Evolutionary conservation across 2,888 invertebrate species (phyloP).

Genomic region (Ctena decussata): DNA sequence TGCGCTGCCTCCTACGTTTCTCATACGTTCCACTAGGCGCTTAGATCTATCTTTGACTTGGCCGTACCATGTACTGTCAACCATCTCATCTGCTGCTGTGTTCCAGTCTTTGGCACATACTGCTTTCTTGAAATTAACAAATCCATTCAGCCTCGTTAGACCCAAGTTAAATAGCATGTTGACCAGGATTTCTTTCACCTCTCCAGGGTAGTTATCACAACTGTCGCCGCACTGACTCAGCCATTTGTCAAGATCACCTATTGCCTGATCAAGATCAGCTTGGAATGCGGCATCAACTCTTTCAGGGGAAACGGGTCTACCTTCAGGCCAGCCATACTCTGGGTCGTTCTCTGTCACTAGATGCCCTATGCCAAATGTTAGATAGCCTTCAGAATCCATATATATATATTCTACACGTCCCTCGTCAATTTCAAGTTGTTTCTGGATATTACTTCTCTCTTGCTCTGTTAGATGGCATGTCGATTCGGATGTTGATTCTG

Average conservation of each 20-base stretch:
- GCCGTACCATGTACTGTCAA: constrained; percentile 26
- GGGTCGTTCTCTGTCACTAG: constrained; percentile 4
- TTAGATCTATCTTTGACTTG: constrained; percentile 18
- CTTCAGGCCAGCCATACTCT: constrained; percentile 16
- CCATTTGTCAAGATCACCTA: not conserved
- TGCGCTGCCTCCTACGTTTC: not conserved
- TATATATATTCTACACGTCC: constrained; percentile 11
- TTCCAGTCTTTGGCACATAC: constrained; percentile 27
- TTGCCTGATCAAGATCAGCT: not conserved
- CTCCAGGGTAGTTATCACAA: constrained; percentile 1
- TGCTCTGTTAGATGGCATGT: too few species aligned
- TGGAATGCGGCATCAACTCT: constrained; percentile 10
- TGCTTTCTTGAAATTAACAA: constrained; percentile 13
- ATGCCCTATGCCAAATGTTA: constrained; percentile 43
- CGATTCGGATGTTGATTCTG: too few species aligned
- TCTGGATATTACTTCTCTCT: not conserved
- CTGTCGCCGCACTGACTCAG: not conserved
- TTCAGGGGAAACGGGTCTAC: constrained; percentile 8
- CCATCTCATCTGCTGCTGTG: constrained; percentile 29
- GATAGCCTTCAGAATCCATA: not conserved
- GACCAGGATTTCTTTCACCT: constrained; percentile 32
- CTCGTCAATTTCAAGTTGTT: constrained; percentile 28
- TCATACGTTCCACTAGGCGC: constrained; percentile 31
- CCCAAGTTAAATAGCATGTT: constrained; percentile 44
- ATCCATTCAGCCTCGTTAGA: not conserved